Base-by-base conservation (phyloP, 2,888 invertebrate genomes). In the Hipparchia semele region DNA sequence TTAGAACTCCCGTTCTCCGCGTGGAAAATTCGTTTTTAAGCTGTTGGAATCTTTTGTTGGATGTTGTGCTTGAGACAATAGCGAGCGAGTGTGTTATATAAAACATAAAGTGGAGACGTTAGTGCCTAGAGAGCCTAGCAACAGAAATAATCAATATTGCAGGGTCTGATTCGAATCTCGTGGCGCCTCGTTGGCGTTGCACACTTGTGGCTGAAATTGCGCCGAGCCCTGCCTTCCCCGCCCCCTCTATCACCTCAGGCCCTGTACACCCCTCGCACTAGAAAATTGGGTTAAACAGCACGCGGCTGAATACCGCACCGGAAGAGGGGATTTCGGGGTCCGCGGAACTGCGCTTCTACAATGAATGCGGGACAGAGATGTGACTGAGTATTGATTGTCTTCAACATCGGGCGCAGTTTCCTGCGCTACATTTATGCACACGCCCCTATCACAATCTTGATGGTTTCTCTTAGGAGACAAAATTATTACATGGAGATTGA, bases 241-340 rank as follows among this genome's bases (percentile, higher is more conserved):
- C 82, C 76, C 76, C 74, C 76, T 80, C 83, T 83, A 84, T 79
- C 85, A 84, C 87, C 86, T 84, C 86, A 77, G 83, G 80, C 87
- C 88, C 87, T 87, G 82, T 79, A 85, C 85, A 85, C 90, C 91
- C 90, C 90, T 88, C 86, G 85, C 83, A 87, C 91, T 89, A 90
- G 91, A 90, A 92, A 92, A 92, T 92, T 92, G 91, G 93, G 93
- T 93, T 92, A 92, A 91, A 92, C 87, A 92, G 90, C 88, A 91
- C 89, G 90, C 91, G 87, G 88, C 86, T 89, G 87, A 86, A 88
- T 87, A 85, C 86, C 88, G 87, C 86, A 87, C 87, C 90, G 90
- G 90, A 90, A 90, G 89, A 89, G 90, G 91, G 91, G 90, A 89
- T 88, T 90, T 91, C 84, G 88, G 90, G 89, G 86, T 86, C 88